Percentiles rank a stretch among this genome's conserved stretches.
Evolutionary conservation across 64 coral and sea anemone genomes (phyloP).

Genomic region (Montipora cactus): DNA sequence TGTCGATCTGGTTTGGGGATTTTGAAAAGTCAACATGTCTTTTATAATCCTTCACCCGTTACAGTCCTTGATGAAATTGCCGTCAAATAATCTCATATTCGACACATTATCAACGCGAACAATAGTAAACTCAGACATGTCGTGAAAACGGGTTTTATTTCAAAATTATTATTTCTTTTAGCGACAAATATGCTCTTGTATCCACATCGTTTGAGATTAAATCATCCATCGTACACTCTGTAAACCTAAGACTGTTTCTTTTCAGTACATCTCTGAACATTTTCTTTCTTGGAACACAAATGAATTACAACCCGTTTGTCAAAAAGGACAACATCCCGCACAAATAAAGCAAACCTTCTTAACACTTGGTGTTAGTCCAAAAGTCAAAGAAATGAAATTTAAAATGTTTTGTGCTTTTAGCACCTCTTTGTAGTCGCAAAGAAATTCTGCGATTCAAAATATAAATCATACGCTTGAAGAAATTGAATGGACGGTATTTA

Average conservation of each 20-base stretch:
- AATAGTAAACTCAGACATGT: neutral
- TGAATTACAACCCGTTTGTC: constrained; percentile 56
- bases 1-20: neutral
- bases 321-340: neutral
- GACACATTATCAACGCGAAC: neutral
- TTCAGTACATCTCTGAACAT: neutral
- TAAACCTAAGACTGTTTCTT: neutral
- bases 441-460: neutral
- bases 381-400: constrained; percentile 15
- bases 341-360: constrained; percentile 13
- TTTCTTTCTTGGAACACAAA: constrained; percentile 18
- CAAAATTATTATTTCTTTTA: constrained; percentile 65
- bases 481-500: constrained; percentile 39
- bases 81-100: neutral
- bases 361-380: constrained; percentile 43
- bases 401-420: constrained; percentile 30
- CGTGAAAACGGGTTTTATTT: constrained; percentile 73
- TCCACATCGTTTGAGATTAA: constrained; percentile 43
- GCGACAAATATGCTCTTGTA: constrained; percentile 66
- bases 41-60: constrained; percentile 50
- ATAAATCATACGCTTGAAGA: constrained; percentile 14
- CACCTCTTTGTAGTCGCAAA: constrained; percentile 20
- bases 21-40: constrained; percentile 43
- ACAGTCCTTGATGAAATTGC: constrained; percentile 56
- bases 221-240: constrained; percentile 36